These are phyloP conservation scores for Lasioglossum oenotherae DNA, from an alignment of 2,888 invertebrate genomes.

Conservation along the genomic window DNA sequence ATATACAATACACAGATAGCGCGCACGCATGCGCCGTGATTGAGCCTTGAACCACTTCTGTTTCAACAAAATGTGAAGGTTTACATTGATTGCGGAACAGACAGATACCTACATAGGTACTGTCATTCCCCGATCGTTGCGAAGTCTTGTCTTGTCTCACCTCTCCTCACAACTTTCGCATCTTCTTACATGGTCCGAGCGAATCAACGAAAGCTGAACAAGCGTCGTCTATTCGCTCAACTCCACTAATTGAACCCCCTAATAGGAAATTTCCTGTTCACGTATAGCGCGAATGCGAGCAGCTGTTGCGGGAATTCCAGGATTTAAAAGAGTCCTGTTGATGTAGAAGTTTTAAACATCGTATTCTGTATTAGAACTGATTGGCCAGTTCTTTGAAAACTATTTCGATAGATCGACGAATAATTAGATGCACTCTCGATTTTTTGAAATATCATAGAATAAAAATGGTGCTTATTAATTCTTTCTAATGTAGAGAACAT, in stretches of 20 bases:
- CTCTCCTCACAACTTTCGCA: conserved; percentile 42
- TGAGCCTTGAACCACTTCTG: conserved; percentile 79
- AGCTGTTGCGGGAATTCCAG: not conserved
- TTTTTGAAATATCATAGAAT: no score
- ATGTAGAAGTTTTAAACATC: not conserved
- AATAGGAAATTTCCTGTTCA: conserved; percentile 80
- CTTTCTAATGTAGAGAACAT: no score
- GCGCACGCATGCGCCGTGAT: conserved; percentile 43
- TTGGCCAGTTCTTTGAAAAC: not conserved
- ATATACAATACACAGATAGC: not conserved
- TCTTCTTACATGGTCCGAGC: conserved; percentile 55
- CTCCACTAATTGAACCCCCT: conserved; percentile 68
- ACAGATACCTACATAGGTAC: conserved; percentile 53
- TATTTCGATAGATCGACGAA: not conserved
- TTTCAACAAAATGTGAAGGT: conserved; percentile 56
- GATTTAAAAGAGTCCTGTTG: conserved; percentile 4
- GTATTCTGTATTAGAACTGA: not conserved
- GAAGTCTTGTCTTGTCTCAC: conserved; percentile 50
- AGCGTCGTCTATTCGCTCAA: conserved; percentile 2
- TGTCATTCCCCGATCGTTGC: conserved; percentile 72
- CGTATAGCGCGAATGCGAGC: conserved; percentile 1
- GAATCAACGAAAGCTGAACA: conserved; percentile 9
- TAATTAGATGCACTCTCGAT: not conserved
- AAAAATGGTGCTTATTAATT: no score
- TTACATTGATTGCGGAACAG: conserved; percentile 73